A percentile compares a stretch with the other conserved stretches of the same genome.
These are phyloP conservation scores for Collichthys lucidus DNA, from an alignment of 2,113 vertebrate species.

Conservation along the genomic window DNA sequence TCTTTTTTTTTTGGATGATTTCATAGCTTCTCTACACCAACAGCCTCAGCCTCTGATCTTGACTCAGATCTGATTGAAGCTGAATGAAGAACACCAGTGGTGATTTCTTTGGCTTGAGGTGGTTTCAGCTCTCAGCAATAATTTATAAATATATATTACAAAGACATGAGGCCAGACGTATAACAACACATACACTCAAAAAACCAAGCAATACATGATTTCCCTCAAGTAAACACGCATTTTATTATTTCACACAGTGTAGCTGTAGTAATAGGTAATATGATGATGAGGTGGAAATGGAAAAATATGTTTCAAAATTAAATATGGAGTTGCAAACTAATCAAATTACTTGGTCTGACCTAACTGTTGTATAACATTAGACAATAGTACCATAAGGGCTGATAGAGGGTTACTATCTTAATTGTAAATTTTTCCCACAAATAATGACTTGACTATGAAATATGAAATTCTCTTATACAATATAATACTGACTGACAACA, in stretches of 20 bases:
- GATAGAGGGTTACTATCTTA: too few species aligned
- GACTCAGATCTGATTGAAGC: background rate
- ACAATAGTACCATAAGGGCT: too few species aligned
- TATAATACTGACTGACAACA: too few species aligned
- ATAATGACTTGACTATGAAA: too few species aligned
- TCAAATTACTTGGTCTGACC: too few species aligned
- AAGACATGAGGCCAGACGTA: too few species aligned
- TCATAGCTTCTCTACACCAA: conserved; percentile 11
- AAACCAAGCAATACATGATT: background rate
- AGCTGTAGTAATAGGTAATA: background rate
- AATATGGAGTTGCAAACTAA: too few species aligned
- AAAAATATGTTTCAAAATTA: background rate
- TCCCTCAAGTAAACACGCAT: background rate
- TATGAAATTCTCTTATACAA: too few species aligned
- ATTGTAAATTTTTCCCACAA: too few species aligned
- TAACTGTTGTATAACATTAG: too few species aligned
- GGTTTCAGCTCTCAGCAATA: background rate
- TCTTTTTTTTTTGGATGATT: conserved; percentile 7
- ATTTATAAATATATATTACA: background rate
- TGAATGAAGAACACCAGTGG: background rate
- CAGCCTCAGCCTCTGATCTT: background rate
- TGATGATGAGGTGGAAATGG: background rate
- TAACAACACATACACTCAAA: background rate
- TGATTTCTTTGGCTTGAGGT: background rate
- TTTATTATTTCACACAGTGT: too few species aligned